Percentiles rank a stretch among this genome's conserved stretches.
phyloP scores from a whole-genome alignment of 1,140 invertebrate genomes.

The Achroia grisella region DNA sequence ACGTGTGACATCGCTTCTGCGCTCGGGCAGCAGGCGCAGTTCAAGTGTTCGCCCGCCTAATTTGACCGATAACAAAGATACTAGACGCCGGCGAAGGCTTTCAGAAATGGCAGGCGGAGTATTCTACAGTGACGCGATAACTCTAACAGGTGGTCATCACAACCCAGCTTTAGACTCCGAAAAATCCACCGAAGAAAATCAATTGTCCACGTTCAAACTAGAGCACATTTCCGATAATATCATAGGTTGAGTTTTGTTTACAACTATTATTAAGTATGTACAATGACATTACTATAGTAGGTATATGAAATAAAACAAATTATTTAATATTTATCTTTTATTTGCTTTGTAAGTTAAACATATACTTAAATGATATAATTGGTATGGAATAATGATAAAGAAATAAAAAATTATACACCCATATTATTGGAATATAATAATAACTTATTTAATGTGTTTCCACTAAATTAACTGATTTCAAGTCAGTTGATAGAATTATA shows the following conservation, averaged over 20 bases:
- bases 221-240: too few relatives aligned
- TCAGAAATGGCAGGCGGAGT: conserved; percentile 62
- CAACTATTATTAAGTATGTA: too few relatives aligned
- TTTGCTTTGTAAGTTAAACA: conserved; percentile 17
- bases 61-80: conserved; percentile 55
- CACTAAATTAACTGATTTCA: background rate
- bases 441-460: background rate
- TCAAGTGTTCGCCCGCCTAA: conserved; percentile 60
- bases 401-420: background rate
- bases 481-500: conserved; percentile 1
- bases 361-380: conserved; percentile 16
- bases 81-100: conserved; percentile 46
- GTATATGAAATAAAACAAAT: too few relatives aligned
- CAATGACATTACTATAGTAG: too few relatives aligned
- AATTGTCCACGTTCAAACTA: conserved; percentile 35
- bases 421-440: background rate
- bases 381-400: conserved; percentile 18
- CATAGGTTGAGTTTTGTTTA: too few relatives aligned
- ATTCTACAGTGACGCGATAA: conserved; percentile 56
- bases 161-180: conserved; percentile 50
- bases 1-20: conserved; percentile 40
- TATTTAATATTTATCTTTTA: background rate
- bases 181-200: conserved; percentile 35
- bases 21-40: conserved; percentile 50
- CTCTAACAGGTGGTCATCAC: conserved; percentile 42